These are phyloP conservation scores for Cynocephalus volans DNA, from an alignment of 2,113 vertebrate species.

Conservation along the genomic window DNA sequence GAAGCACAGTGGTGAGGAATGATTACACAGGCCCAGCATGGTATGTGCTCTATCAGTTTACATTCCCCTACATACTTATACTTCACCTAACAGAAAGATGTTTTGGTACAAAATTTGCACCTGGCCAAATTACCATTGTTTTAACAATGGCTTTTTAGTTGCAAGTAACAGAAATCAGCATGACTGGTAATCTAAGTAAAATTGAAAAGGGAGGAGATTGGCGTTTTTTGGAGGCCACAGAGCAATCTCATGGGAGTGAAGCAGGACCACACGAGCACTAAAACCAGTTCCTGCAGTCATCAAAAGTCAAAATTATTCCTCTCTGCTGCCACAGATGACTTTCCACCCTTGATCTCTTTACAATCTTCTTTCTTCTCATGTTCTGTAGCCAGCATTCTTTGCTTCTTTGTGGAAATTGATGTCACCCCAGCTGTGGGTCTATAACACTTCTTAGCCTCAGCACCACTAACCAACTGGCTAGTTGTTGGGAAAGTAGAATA, in stretches of 20 bases:
- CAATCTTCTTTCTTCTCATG: neutral
- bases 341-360: neutral
- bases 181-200: neutral
- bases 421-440: neutral
- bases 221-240: neutral
- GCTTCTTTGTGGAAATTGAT: neutral
- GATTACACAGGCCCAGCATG: neutral
- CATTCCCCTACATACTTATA: too few relatives aligned
- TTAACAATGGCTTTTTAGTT: neutral
- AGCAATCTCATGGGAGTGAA: neutral
- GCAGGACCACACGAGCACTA: accelerated
- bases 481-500: too few relatives aligned
- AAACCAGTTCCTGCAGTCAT: neutral
- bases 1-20: neutral
- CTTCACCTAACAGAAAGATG: neutral
- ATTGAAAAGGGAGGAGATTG: neutral
- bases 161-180: neutral
- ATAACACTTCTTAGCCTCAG: neutral
- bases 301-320: neutral
- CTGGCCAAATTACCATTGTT: neutral
- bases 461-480: neutral
- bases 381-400: neutral
- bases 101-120: neutral
- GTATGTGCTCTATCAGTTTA: too few relatives aligned
- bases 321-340: neutral